Base-by-base conservation (phyloP, 2,113 vertebrate species). In the Symphodus melops region DNA sequence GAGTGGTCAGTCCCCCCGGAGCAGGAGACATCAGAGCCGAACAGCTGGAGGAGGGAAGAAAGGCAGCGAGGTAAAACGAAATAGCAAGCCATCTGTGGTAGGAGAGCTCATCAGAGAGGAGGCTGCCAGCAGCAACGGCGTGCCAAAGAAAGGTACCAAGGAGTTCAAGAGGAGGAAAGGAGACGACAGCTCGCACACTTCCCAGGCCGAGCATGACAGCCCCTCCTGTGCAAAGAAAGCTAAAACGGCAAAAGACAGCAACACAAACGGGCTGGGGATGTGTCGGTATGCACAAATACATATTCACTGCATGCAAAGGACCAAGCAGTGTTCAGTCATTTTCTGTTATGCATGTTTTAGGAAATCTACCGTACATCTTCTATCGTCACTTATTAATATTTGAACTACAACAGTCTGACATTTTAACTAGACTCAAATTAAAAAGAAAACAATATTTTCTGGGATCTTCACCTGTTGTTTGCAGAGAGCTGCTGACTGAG, bases 401-500 rank as follows among this genome's bases (percentile, higher is more conserved):
- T 25, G 25, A 25, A 25, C 2, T 25, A 25, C 2, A 25, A 25
- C 25, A 25, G 4, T 2, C 25, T 4, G 25, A 25, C 28, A 33
- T 33, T 33, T 33, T 5, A 33, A 33, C 28, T 33, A 5, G 28
- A 33, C 28, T 33, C 28, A 33, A 33, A 33, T 33, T 33, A 5
- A 33, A 33, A 33, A 33, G 28, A 33, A 33, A 33, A 17, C 17
- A 7, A 17, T 48, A 19, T 48, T 17, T 48, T 3, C 5, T 1
- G 46, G 46, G 46, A 5, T 48, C 8, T 51, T n/a, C 8, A 1
- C 41, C 64, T 61, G 21, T 59, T 72, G 81, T 81, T 52, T 89
- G 72, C 72, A 99, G 98, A 81, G 72, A 94, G 82, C 96, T 99
- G 82, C 94, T 99, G 85, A 95, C 95, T 56, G 97, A 99, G 86